A percentile compares a stretch with the other conserved stretches of the same genome.
phyloP scores from a whole-genome alignment of 37 sponge, comb jelly and placozoan genomes.

The Hormiphora californensis region DNA sequence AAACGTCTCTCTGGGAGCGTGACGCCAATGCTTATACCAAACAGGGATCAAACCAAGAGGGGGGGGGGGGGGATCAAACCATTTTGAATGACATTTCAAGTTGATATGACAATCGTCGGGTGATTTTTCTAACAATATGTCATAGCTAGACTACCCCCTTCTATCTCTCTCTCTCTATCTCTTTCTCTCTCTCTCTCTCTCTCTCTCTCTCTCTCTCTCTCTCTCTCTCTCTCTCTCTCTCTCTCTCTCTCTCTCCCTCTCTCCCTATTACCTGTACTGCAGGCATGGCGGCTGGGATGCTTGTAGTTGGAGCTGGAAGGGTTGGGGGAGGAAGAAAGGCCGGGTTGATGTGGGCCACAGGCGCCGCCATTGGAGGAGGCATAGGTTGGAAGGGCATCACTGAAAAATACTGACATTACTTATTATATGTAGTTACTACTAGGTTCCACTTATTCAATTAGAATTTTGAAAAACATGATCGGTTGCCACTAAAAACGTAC shows the following conservation, averaged over 20 bases:
- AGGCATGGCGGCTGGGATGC: not conserved
- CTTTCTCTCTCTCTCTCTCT: not conserved
- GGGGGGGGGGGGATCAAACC: conserved; percentile 56
- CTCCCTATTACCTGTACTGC: not conserved
- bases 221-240: not conserved
- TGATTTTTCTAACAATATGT: conserved; percentile 72
- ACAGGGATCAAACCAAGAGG: conserved; percentile 58
- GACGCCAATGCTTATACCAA: too few species aligned
- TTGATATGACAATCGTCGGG: conserved; percentile 70
- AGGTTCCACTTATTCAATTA: too few species aligned
- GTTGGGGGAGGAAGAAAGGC: not conserved
- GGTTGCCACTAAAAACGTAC: not conserved
- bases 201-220: not conserved
- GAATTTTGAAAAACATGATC: too few species aligned
- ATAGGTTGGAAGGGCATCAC: too few species aligned
- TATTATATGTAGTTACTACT: too few species aligned
- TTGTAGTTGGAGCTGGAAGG: not conserved
- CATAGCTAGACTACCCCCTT: conserved; percentile 36
- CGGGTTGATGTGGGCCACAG: too few species aligned
- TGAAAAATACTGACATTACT: too few species aligned
- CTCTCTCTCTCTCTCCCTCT: not conserved
- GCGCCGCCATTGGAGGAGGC: too few species aligned
- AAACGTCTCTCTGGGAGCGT: too few species aligned
- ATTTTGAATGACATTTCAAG: conserved; percentile 57
- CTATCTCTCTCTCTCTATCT: not conserved